Evolutionary conservation across 2,113 vertebrate genomes (phyloP), one percentile per base, ranked within the genome.

Genomic region (Cygnus atratus): DNA sequence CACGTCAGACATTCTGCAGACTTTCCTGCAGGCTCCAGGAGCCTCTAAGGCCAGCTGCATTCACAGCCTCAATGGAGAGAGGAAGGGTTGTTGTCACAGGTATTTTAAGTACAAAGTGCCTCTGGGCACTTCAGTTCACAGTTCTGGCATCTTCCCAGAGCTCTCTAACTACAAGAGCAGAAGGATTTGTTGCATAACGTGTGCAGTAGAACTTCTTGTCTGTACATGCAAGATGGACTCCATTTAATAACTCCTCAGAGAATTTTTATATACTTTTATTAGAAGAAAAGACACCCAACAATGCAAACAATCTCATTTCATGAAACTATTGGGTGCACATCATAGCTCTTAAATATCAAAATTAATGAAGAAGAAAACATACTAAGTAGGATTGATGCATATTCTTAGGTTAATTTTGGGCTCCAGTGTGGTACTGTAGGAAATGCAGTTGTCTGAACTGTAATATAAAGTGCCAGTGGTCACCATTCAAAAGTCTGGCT

Each of bases 391-490:
- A 86, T 22, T 15, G 39, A 7, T 6, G 2, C 22, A 37, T 48
- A 88, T 67, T 80, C 10, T 2, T 44, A 52, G 80, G 33, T 41
- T 84, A 74, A 57, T 87, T 90, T 46, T 33, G 50, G 37, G 20
- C 15, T 86, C n/a, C 65, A 54, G 11, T 91, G n/a, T 66, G 41
- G 31, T 84, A 24, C 17, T 63, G n/a, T 74, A 77, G 55, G n/a
- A 77, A 72, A 71, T 57, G 43, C 9, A 75, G 43, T 52, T 71
- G 20, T 55, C 31, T 87, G 74, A 88, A 75, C 48, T 46, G 35
- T 65, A 93, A 89, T 87, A 95, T 68, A 78, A 87, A 93, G 94
- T 58, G 58, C 33, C 54, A 87, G 41, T 37, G 58, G 78, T 85
- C 41, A 65, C 28, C 11, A 70, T 62, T 88, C 44, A 44, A 11